Evolutionary conservation across 2,888 invertebrate species (phyloP).

Genomic region (Silvanus unidentatus): DNA sequence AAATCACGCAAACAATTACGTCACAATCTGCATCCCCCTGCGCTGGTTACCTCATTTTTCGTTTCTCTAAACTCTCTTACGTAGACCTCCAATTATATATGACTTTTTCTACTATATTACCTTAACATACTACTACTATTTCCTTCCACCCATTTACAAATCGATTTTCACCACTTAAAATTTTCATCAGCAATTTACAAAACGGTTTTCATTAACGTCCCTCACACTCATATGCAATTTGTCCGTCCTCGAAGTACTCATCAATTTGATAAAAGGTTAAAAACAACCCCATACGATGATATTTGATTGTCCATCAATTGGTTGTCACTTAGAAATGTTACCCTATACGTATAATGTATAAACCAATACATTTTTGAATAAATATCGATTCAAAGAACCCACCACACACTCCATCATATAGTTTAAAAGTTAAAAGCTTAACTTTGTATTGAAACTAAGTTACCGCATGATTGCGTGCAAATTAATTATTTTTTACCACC

Average conservation of each 20-base stretch:
- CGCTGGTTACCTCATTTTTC: constrained; percentile 9
- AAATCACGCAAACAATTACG: constrained; percentile 42
- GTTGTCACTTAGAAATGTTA: constrained; percentile 6
- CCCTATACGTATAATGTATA: constrained; percentile 2
- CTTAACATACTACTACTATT: too few species aligned
- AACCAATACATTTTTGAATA: not conserved
- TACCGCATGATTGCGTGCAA: constrained; percentile 9
- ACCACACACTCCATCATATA: not conserved
- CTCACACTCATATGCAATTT: too few species aligned
- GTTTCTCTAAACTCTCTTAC: not conserved
- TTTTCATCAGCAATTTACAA: too few species aligned
- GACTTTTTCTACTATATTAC: not conserved
- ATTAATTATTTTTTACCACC: constrained; percentile 10
- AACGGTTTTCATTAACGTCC: too few species aligned
- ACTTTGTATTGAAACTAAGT: not conserved
- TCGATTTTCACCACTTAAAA: too few species aligned
- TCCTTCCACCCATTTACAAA: too few species aligned
- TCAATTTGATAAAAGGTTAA: not conserved
- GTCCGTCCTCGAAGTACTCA: too few species aligned
- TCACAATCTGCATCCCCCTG: constrained; percentile 33
- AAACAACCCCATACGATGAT: too few species aligned
- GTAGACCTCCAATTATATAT: too few species aligned
- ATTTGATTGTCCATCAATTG: too few species aligned
- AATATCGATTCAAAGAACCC: too few species aligned
- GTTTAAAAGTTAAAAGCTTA: not conserved